phyloP scores from a whole-genome alignment of 1,140 invertebrate species.

The Procambarus virginalis region DNA sequence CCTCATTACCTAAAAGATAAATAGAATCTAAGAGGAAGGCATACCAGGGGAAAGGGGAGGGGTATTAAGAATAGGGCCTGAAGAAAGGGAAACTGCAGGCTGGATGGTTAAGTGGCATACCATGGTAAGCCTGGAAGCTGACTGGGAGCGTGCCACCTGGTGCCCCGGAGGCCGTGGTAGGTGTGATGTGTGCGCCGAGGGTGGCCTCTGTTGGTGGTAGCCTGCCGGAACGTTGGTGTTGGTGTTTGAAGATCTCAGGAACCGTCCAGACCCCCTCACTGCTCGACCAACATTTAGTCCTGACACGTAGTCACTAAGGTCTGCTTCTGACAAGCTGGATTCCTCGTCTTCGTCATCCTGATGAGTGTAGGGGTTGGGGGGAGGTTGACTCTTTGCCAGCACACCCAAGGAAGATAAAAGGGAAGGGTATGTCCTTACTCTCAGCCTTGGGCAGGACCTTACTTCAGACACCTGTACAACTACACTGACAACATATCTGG shows the following conservation, averaged over 20 bases:
- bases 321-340: constrained; percentile 68
- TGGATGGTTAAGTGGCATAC: constrained; percentile 42
- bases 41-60: background rate
- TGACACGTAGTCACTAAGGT: constrained; percentile 68
- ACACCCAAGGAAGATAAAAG: background rate
- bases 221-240: constrained; percentile 60
- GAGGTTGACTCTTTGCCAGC: background rate
- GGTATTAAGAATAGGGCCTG: background rate
- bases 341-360: constrained; percentile 68
- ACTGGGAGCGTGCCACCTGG: constrained; percentile 67
- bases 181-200: constrained; percentile 53
- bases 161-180: constrained; percentile 56
- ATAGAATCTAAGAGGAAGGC: background rate
- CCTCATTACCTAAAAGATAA: background rate
- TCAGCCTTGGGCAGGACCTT: background rate
- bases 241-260: constrained; percentile 62
- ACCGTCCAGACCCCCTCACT: constrained; percentile 45
- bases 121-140: constrained; percentile 68
- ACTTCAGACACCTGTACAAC: background rate
- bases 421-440: background rate
- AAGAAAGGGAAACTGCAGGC: background rate
- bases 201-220: constrained; percentile 41
- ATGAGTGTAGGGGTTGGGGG: constrained; percentile 20
- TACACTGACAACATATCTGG: background rate
- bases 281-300: constrained; percentile 31